These are phyloP conservation scores for Dromius quadrimaculatus DNA, from an alignment of 2,888 invertebrate genomes.

Conservation along the genomic window DNA sequence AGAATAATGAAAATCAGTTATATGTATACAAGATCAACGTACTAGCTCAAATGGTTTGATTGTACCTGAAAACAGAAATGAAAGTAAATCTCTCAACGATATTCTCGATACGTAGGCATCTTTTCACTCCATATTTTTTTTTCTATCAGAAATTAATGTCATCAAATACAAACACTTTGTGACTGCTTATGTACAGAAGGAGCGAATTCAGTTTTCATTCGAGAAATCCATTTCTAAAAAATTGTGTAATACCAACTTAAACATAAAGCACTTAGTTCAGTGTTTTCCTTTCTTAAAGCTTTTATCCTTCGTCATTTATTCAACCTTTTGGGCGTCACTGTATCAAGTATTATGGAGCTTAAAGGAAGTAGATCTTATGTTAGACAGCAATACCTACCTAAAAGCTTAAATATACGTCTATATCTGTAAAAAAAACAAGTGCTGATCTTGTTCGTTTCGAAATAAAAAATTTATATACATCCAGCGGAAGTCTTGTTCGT, in stretches of 20 bases:
- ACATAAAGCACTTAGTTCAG: conserved; percentile 14
- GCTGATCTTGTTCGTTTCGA: conserved; percentile 15
- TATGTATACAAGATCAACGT: too few relatives aligned
- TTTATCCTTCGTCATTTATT: not conserved
- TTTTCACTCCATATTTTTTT: too few relatives aligned
- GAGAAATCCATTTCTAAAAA: not conserved
- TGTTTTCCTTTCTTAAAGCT: conserved; percentile 9
- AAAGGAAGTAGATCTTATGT: not conserved
- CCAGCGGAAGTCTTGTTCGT: conserved; percentile 24
- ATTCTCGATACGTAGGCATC: too few relatives aligned
- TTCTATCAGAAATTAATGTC: too few relatives aligned
- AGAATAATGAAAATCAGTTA: too few relatives aligned
- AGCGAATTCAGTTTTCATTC: too few relatives aligned
- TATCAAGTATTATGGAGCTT: conserved; percentile 2
- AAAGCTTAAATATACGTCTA: conserved; percentile 32
- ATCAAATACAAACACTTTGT: too few relatives aligned
- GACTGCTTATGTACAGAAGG: too few relatives aligned
- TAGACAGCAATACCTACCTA: conserved; percentile 34
- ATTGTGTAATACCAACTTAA: conserved; percentile 13
- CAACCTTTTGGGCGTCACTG: conserved; percentile 17
- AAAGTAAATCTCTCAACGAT: too few relatives aligned
- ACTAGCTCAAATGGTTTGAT: too few relatives aligned
- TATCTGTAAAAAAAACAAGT: conserved; percentile 40
- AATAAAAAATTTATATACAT: conserved; percentile 37
- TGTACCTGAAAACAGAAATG: too few relatives aligned